Percentiles rank a stretch among this genome's conserved stretches.
phyloP scores from a whole-genome alignment of 1,140 invertebrate species.

The Lutraria rhynchaena region DNA sequence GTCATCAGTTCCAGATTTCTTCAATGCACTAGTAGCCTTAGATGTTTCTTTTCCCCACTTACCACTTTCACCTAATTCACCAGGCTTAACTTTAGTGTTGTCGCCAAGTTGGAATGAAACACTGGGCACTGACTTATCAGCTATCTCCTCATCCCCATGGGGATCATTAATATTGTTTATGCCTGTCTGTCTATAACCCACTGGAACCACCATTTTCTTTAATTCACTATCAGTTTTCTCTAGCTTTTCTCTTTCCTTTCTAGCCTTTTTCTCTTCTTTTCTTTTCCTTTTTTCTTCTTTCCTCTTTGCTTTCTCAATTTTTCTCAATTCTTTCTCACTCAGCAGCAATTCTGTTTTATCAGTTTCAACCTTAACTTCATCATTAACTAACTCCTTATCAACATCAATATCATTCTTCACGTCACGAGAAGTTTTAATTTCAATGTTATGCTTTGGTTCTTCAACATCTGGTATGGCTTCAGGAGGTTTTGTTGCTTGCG shows the following conservation, averaged over 20 bases:
- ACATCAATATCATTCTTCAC: too few species aligned
- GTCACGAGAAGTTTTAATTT: too few species aligned
- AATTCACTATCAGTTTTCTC: not conserved
- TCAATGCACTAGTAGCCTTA: too few species aligned
- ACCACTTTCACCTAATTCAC: too few species aligned
- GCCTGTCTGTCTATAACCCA: not conserved
- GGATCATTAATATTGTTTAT: conserved; percentile 44
- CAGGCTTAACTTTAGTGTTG: not conserved
- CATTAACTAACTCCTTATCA: too few species aligned
- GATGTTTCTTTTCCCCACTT: too few species aligned
- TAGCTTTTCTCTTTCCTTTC: conserved; percentile 24
- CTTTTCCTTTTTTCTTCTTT: conserved; percentile 30
- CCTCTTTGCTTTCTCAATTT: conserved; percentile 26
- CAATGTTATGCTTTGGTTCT: too few species aligned
- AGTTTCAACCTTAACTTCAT: not conserved
- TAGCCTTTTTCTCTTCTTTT: conserved; percentile 30
- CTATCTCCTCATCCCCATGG: not conserved
- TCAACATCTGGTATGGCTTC: too few species aligned
- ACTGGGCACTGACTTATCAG: not conserved
- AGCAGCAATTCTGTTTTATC: not conserved
- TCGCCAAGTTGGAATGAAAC: conserved; percentile 6
- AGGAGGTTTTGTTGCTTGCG: too few species aligned
- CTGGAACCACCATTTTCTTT: not conserved
- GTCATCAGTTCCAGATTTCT: not conserved
- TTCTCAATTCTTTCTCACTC: conserved; percentile 22